Evolutionary conservation across 2,113 vertebrate genomes (phyloP), one percentile per base, ranked within the genome.

Genomic region (Leptosomus discolor): DNA sequence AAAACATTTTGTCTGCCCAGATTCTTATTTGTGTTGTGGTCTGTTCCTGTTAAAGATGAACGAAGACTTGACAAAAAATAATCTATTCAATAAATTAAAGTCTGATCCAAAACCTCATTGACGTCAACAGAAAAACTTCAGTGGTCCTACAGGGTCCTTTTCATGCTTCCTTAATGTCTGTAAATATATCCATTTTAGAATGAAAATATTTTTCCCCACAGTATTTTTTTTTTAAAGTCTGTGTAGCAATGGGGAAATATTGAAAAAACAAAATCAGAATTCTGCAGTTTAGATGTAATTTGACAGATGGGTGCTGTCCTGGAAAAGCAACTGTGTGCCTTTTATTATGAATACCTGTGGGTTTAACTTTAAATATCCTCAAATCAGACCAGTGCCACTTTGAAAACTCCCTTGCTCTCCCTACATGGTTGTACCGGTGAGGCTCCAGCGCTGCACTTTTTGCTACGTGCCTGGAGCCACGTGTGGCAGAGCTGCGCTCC

Each of bases 41-140:
- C 83, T 94, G 79, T 94, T 95, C 69, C 69, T 85, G 18, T 50
- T 92, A 61, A 32, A 94, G 69, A 89, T 69, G 76, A 94, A 96
- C 71, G 73, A 73, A 85, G 71, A 79, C 88, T 92, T 96, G 92
- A 95, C 92, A 95, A 74, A 68, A 89, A 94, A 94, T 92, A 95
- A 89, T 94, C 74, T 79, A 58, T 46, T 57, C 77, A 16, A 79
- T 82, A 81, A 91, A 65, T 73, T 82, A 87, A 57, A 94, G 82
- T 71, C 94, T 65, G 79, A 79, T 95, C 76, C 96, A 94, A 92
- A 97, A 74, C 97, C 95, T 87, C 95, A 93, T 69, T 97, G 96
- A 97, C 86, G 86, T 97, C 92, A 97, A 65, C 45, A 86, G 45
- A 91, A 88, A 81, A 68, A 92, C 51, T 94, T 89, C 68, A 91